Evolutionary conservation across 2,888 invertebrate species (phyloP), one percentile per base, ranked within the genome.

Genomic region (Dryocosmus kuriphilus): DNA sequence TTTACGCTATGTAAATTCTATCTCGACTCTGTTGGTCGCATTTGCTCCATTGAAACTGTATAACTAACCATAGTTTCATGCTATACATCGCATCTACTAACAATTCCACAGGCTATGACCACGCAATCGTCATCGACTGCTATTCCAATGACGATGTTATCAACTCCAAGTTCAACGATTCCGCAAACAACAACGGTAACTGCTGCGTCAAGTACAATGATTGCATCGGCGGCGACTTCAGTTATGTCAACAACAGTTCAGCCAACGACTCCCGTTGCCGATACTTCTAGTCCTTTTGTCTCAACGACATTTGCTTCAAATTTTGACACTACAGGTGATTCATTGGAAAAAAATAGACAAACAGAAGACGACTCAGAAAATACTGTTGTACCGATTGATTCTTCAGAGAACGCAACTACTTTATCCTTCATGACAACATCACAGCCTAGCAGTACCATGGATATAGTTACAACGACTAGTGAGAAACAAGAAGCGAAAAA

Each of bases 391-490:
- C 22, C 71, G n/a, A 51, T 51, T 14, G 71, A 71, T 51, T 46
- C 27, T 51, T n/a, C 9, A 11, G 79, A 85, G 11, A 83, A 88
- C 3, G 84, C 85, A 7, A 80, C 86, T 7, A 79, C 85, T 6
- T 82, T 84, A n/a, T 83, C 85, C 14, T 77, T 89, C 81, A 79
- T 89, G 78, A 65, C 84, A 80, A 27, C 86, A n/a, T 38, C 81
- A 78, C 57, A 84, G 77, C 77, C 81, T 77, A 82, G 87, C 6
- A 11, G 87, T 8, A 14, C 84, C 22, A 57, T 84, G 78, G 73
- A 85, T 79, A 79, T 80, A 77, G 75, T 88, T 71, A 88, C 86
- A 7, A 93, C 93, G 79, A 93, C 93, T 79, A 93, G 94, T 9
- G 94, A 94, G 14, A 94, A 93, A 86, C 24, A 67, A 27, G 78